Evolutionary conservation across 2,113 vertebrate genomes (phyloP).

Genomic region (Pterophyllum scalare): DNA sequence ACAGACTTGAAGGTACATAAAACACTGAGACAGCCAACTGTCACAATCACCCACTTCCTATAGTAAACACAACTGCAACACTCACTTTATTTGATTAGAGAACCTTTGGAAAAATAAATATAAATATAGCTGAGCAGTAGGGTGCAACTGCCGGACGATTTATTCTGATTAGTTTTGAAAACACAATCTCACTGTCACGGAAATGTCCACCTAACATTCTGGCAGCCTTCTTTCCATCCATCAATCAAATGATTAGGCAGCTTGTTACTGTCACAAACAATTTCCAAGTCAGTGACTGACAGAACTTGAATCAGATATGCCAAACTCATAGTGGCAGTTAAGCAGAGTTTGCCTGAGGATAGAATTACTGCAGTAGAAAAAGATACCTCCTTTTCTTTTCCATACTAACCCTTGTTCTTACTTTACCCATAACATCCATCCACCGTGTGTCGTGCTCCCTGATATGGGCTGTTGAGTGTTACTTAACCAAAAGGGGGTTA

Average conservation of each 20-base stretch:
- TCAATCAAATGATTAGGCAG: slow-evolving; percentile 75
- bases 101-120: slow-evolving; percentile 36
- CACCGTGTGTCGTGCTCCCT: background rate
- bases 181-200: slow-evolving; percentile 59
- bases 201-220: slow-evolving; percentile 61
- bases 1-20: slow-evolving; percentile 70
- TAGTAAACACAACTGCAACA: slow-evolving; percentile 30
- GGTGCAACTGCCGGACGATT: slow-evolving; percentile 46
- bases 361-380: slow-evolving; percentile 4
- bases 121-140: slow-evolving; percentile 31
- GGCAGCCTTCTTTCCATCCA: slow-evolving; percentile 61
- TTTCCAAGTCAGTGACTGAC: slow-evolving; percentile 61
- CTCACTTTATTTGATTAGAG: slow-evolving; percentile 15
- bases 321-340: slow-evolving; percentile 51
- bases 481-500: slow-evolving; percentile 77
- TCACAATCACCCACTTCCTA: slow-evolving; percentile 52
- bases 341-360: slow-evolving; percentile 33
- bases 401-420: background rate
- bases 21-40: slow-evolving; percentile 69
- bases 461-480: slow-evolving; percentile 66
- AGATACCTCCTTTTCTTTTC: background rate
- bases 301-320: slow-evolving; percentile 59
- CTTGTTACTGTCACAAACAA: slow-evolving; percentile 76
- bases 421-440: background rate
- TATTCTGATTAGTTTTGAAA: slow-evolving; percentile 63